Evolutionary conservation across 1,140 invertebrate species (phyloP), one percentile per base, ranked within the genome.

Genomic region (Cyclina sinensis): DNA sequence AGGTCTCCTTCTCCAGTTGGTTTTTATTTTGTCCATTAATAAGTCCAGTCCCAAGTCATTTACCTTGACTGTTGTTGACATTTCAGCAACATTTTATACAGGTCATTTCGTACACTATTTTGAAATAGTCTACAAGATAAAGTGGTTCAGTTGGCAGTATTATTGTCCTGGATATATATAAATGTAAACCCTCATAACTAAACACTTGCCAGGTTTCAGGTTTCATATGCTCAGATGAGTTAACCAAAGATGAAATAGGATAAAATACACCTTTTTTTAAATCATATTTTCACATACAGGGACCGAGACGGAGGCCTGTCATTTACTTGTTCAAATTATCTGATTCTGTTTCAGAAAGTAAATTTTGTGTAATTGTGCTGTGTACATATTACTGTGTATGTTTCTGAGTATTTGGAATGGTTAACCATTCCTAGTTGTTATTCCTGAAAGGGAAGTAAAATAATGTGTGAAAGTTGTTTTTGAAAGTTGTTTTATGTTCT

Each of bases 361-460:
- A 4, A 5, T 35, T 16, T 5, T 18, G 5, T 70, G 32, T 37
- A 70, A 70, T 37, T 70, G 65, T 70, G 32, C 65, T 70, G n/a
- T 62, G 43, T 43, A 43, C 4, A 9, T 57, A 57, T 57, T 57
- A 57, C 21, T 57, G 21, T 70, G 21, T 70, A 18, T 70, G 14
- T 35, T 37, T 30, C 24, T 18, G 54, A 57, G 5, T 37, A 27
- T 62, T 27, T 62, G 57, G 57, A 62, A 62, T 62, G 57, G 4
- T 37, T 70, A 2, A 70, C 65, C 65, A 70, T 70, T 70, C 65
- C 65, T 16, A 70, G 32, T 70, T 70, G 65, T 70, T 70, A 70
- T 70, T 70, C 65, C 65, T 37, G 65, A 37, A 30, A 35, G 21
- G 65, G 65, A 70, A 70, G 32, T 70, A 37, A 37, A 39, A 70